These are phyloP conservation scores for Columba guinea DNA, from an alignment of 2,797 vertebrate species.

Conservation along the genomic window DNA sequence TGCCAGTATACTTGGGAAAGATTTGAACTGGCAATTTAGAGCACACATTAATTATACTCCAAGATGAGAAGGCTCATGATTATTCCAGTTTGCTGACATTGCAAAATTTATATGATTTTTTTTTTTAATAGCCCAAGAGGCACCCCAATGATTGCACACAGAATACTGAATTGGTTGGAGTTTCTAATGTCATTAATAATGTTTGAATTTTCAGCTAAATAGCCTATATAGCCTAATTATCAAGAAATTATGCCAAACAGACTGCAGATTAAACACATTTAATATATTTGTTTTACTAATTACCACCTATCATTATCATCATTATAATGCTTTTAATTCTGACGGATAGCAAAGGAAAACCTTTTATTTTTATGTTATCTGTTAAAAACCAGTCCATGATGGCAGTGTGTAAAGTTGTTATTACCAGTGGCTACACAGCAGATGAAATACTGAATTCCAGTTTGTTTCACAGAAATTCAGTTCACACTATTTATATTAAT, in stretches of 20 bases:
- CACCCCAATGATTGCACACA: neutral
- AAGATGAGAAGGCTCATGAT: neutral
- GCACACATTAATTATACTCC: neutral
- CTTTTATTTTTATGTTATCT: neutral
- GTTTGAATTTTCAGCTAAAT: constrained; percentile 57
- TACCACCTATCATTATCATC: constrained; percentile 18
- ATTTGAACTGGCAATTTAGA: neutral
- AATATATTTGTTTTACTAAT: constrained; percentile 61
- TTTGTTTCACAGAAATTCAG: neutral
- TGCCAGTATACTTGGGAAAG: neutral
- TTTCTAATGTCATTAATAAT: constrained; percentile 32
- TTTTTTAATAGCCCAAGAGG: neutral
- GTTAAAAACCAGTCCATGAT: neutral
- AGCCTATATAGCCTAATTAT: constrained; percentile 31
- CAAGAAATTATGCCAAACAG: constrained; percentile 22
- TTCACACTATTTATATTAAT: neutral
- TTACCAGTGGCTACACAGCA: neutral
- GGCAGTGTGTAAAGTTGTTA: neutral
- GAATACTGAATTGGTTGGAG: neutral
- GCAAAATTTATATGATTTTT: neutral
- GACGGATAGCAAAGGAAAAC: neutral
- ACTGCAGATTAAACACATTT: constrained; percentile 48
- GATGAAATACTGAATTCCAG: neutral
- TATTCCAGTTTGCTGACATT: neutral
- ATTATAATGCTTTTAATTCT: constrained; percentile 14